Percentiles rank a stretch among this genome's conserved stretches.
Conservation (phyloP, 2,888 invertebrate genomes). For the Andrena trimmerana region DNA sequence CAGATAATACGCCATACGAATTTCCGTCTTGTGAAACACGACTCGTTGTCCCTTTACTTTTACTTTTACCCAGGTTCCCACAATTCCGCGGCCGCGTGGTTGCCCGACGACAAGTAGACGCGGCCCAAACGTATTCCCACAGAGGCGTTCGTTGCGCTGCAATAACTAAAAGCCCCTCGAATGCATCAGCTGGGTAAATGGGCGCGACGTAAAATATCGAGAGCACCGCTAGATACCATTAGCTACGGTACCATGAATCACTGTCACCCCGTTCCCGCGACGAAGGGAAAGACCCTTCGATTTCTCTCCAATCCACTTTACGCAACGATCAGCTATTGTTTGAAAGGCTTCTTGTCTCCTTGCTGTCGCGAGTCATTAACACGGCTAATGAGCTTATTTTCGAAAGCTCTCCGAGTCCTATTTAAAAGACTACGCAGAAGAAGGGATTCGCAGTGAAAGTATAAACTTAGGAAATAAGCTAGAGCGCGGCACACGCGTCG, state of each 20-base stretch:
- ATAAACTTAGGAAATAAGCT: background rate
- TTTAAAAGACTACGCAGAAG: background rate
- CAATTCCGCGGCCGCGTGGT: slow-evolving; percentile 17
- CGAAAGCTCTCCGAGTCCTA: background rate
- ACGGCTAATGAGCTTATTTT: slow-evolving; percentile 5
- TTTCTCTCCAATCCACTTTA: too few relatives aligned
- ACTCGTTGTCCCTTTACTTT: slow-evolving; percentile 36
- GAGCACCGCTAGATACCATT: background rate
- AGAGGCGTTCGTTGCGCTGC: background rate
- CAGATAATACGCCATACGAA: slow-evolving; percentile 31
- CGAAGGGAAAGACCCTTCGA: too few relatives aligned
- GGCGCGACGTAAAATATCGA: background rate
- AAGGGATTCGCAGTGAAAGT: background rate
- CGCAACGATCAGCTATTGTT: slow-evolving; percentile 21
- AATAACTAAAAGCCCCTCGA: too few relatives aligned
- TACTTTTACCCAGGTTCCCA: slow-evolving; percentile 49
- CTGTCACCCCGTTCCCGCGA: background rate
- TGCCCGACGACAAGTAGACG: background rate
- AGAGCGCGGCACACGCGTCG: background rate
- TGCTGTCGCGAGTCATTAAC: background rate
- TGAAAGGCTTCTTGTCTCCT: background rate
- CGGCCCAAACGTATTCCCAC: background rate
- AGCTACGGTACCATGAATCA: background rate
- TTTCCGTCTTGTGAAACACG: slow-evolving; percentile 47
- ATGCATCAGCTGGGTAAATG: too few relatives aligned